Evolutionary conservation across 1,140 invertebrate species (phyloP).

Genomic region (Diplogasteroides magnus): DNA sequence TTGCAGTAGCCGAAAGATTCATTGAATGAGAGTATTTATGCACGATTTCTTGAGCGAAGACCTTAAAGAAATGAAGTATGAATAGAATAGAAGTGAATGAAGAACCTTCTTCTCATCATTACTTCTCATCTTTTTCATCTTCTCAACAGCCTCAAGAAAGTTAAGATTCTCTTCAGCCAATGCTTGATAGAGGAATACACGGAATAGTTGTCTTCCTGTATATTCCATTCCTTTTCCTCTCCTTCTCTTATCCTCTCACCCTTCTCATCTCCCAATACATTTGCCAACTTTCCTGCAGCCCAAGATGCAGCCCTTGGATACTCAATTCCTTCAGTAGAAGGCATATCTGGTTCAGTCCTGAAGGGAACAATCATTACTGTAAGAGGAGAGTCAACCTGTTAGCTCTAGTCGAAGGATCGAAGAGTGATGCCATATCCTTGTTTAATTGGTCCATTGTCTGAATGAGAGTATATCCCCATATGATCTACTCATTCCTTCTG

Average conservation of each 20-base stretch:
- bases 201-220: slow-evolving; percentile 46
- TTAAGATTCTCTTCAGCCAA: slow-evolving; percentile 52
- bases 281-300: slow-evolving; percentile 43
- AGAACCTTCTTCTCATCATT: slow-evolving; percentile 34
- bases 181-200: slow-evolving; percentile 48
- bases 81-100: no score
- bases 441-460: background rate
- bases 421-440: background rate
- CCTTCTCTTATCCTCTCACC: slow-evolving; percentile 33
- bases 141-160: slow-evolving; percentile 49
- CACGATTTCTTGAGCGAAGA: slow-evolving; percentile 40
- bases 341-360: slow-evolving; percentile 22
- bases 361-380: background rate
- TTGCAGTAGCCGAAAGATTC: slow-evolving; percentile 44
- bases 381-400: background rate
- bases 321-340: slow-evolving; percentile 46
- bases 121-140: slow-evolving; percentile 49
- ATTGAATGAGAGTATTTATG: slow-evolving; percentile 41
- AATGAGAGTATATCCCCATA: no score
- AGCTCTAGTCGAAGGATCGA: background rate
- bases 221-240: no score
- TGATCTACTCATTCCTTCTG: no score
- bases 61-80: slow-evolving; percentile 1
- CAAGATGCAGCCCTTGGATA: slow-evolving; percentile 51
- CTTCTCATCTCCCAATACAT: slow-evolving; percentile 47